Evolutionary conservation across 2,888 invertebrate species (phyloP).

Genomic region (Prionchulus punctatus): DNA sequence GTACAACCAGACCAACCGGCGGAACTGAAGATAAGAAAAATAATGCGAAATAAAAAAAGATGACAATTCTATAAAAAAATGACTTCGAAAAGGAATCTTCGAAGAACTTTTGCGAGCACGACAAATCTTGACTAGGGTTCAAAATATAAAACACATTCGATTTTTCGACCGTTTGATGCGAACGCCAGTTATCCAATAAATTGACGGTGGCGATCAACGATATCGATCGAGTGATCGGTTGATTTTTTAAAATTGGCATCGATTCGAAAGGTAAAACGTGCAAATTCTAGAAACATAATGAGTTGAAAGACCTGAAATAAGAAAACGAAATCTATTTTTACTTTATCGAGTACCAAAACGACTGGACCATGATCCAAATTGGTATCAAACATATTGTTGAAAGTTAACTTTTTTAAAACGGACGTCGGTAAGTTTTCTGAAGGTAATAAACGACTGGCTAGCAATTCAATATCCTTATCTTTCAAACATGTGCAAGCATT

Average conservation of each 20-base stretch:
- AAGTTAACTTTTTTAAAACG: no score
- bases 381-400: no score
- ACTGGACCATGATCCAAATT: no score
- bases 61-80: background rate
- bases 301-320: background rate
- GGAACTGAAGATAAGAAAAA: constrained; percentile 39
- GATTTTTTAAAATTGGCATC: constrained; percentile 47
- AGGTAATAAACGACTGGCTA: no score
- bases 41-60: constrained; percentile 31
- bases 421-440: no score
- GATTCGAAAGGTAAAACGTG: constrained; percentile 66
- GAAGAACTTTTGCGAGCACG: constrained; percentile 45
- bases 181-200: background rate
- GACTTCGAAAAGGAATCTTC: constrained; percentile 27
- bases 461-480: no score
- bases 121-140: constrained; percentile 53
- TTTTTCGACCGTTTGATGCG: constrained; percentile 35
- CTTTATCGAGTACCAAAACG: constrained; percentile 22
- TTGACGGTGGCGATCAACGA: background rate
- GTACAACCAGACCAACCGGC: constrained; percentile 46
- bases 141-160: constrained; percentile 47
- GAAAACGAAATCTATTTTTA: constrained; percentile 1
- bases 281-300: constrained; percentile 43
- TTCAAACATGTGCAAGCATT: no score
- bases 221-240: constrained; percentile 47